Conservation (phyloP, 1,140 invertebrate genomes). For the Uloborus diversus region DNA sequence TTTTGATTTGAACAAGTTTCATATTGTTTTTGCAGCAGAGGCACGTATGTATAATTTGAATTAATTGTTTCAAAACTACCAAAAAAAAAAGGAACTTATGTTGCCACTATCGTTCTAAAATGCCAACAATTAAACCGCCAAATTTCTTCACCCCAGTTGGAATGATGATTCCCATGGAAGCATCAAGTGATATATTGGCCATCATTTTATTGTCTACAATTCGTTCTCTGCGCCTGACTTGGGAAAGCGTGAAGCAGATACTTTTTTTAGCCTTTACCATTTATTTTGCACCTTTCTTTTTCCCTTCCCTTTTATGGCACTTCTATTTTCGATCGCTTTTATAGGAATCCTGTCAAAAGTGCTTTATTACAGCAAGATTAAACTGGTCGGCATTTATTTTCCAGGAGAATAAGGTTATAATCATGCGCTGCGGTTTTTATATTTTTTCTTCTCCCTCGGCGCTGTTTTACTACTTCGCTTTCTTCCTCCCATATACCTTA, state of each 20-base stretch:
- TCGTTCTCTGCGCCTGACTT: constrained; percentile 36
- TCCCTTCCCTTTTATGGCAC: constrained; percentile 43
- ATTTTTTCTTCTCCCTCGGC: constrained; percentile 2
- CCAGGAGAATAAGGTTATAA: constrained; percentile 53
- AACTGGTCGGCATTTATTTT: constrained; percentile 54
- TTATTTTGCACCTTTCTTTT: constrained; percentile 51
- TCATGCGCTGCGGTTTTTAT: constrained; percentile 38
- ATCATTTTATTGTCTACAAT: constrained; percentile 57
- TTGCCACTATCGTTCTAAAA: too few relatives aligned
- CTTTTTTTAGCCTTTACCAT: constrained; percentile 46
- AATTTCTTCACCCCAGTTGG: too few relatives aligned
- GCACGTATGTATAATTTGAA: too few relatives aligned
- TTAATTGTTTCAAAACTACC: too few relatives aligned
- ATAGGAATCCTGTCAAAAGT: constrained; percentile 56
- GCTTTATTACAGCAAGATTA: constrained; percentile 56
- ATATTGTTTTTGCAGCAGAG: too few relatives aligned
- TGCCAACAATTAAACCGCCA: too few relatives aligned
- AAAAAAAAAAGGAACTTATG: too few relatives aligned
- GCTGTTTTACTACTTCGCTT: constrained; percentile 34
- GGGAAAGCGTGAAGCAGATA: constrained; percentile 48
- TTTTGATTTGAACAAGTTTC: too few relatives aligned
- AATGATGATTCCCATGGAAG: constrained; percentile 5
- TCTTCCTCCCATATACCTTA: constrained; percentile 22
- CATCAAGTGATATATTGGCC: constrained; percentile 42
- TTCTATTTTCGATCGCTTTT: constrained; percentile 54